Conservation (phyloP, 2,797 vertebrate genomes). For the Esox masquinongy region DNA sequence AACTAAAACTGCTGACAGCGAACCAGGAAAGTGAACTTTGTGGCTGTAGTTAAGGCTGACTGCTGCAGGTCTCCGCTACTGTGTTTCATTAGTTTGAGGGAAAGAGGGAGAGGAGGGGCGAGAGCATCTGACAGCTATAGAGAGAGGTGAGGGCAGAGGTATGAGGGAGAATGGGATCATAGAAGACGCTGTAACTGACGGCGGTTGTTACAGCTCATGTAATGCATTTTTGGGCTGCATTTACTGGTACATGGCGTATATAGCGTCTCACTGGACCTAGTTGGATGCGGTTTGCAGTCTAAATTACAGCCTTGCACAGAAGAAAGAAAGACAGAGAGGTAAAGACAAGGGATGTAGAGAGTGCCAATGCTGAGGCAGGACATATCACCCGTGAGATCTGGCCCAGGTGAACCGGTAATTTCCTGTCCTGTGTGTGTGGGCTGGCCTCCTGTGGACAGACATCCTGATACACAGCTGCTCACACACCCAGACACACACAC, state of each 20-base stretch:
- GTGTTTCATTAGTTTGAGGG: constrained; percentile 12
- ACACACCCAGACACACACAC: too few species aligned
- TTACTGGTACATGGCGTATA: too few species aligned
- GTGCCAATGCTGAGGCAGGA: constrained; percentile 57
- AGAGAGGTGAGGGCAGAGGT: not conserved
- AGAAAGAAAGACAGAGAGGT: not conserved
- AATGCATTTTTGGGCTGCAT: too few species aligned
- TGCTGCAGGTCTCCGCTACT: not conserved
- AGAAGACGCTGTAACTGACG: not conserved
- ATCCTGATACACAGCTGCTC: constrained; percentile 73
- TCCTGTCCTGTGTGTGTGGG: constrained; percentile 70
- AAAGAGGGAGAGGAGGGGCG: constrained; percentile 21
- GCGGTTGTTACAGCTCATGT: too few species aligned
- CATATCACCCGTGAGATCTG: constrained; percentile 72
- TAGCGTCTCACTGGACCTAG: too few species aligned
- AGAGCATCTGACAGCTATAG: constrained; percentile 23
- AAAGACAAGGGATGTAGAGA: not conserved
- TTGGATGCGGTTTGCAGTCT: too few species aligned
- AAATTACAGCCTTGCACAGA: too few species aligned
- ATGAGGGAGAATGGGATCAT: not conserved
- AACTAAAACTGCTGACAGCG: constrained; percentile 3
- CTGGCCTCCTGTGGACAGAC: constrained; percentile 69
- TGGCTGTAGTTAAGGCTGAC: not conserved
- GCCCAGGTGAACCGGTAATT: constrained; percentile 75
- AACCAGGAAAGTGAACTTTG: constrained; percentile 1